Evolutionary conservation across 2,797 vertebrate genomes (phyloP), one percentile per base, ranked within the genome.

Genomic region (Sebastes oblongus): DNA sequence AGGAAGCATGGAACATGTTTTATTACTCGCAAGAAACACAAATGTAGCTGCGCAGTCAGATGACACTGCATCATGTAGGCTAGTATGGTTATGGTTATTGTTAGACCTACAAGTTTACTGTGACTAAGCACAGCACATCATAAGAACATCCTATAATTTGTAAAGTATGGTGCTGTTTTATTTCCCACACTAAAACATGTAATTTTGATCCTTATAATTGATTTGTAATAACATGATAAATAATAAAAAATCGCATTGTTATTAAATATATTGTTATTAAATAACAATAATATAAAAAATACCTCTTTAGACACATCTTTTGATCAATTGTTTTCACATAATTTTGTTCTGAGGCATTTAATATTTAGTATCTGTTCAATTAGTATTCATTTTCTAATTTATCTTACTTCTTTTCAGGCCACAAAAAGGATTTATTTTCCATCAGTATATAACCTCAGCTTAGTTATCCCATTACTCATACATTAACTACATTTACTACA

Each of bases 1-100:
- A n/a, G n/a, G n/a, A n/a, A n/a, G n/a, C n/a, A n/a, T n/a, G n/a
- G n/a, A n/a, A n/a, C n/a, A n/a, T n/a, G n/a, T n/a, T n/a, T n/a
- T n/a, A n/a, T n/a, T n/a, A n/a, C n/a, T n/a, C n/a, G n/a, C n/a
- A n/a, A n/a, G n/a, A n/a, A n/a, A n/a, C n/a, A n/a, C n/a, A n/a
- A n/a, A n/a, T n/a, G n/a, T n/a, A 18, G 4, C 68, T 86, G 60
- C 77, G 36, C 13, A 27, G 59, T 83, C 65, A 77, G 62, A 25
- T 66, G 64, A n/a, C n/a, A 22, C 16, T 12, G 8, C 13, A 25
- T 78, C n/a, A 12, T 42, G 3, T 12, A 1, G 11, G 27, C 24
- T 39, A 42, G 2, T 6, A 1, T 39, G 65, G 76, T 29, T 25
- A 56, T 55, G n/a, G n/a, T n/a, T n/a, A n/a, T n/a, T n/a, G n/a